Percentiles rank a stretch among this genome's conserved stretches.
phyloP scores from a whole-genome alignment of 2,797 vertebrate genomes.

The Anguilla pacifica region DNA sequence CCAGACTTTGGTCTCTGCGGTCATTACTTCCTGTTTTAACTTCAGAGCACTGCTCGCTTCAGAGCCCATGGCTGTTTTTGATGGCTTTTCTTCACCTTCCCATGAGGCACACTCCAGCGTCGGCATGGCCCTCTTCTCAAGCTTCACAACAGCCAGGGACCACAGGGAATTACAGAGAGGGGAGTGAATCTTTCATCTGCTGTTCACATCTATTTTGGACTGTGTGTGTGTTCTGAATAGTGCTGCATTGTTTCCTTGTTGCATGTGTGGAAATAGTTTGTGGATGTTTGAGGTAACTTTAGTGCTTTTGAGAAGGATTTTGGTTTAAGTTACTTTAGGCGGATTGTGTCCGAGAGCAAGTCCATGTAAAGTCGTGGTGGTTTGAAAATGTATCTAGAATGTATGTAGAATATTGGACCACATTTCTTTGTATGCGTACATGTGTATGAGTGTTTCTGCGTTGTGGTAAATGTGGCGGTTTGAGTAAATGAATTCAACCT shows the following conservation, averaged over 20 bases:
- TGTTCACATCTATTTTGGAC: background rate
- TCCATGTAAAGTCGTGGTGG: background rate
- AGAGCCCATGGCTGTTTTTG: conserved; percentile 5
- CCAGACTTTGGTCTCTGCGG: conserved; percentile 61
- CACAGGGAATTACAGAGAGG: conserved; percentile 48
- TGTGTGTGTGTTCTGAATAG: background rate
- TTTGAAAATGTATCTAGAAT: background rate
- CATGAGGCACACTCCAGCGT: conserved; percentile 31
- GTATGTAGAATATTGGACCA: background rate
- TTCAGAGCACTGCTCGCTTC: conserved; percentile 8
- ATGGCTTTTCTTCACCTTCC: conserved; percentile 73
- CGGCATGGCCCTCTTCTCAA: conserved; percentile 28
- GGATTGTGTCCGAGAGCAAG: background rate
- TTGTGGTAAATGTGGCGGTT: conserved; percentile 34
- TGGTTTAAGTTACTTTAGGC: background rate
- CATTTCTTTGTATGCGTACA: conserved; percentile 5
- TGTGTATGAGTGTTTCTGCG: conserved; percentile 27
- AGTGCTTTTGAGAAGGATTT: background rate
- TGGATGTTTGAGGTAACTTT: background rate
- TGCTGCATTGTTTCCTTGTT: background rate
- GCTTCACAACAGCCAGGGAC: conserved; percentile 15
- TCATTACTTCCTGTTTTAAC: conserved; percentile 41
- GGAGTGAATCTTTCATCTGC: conserved; percentile 33
- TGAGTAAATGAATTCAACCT: background rate
- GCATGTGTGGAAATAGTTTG: background rate